Base-by-base conservation (phyloP, 2,888 invertebrate genomes). In the Latrodectus hesperus region DNA sequence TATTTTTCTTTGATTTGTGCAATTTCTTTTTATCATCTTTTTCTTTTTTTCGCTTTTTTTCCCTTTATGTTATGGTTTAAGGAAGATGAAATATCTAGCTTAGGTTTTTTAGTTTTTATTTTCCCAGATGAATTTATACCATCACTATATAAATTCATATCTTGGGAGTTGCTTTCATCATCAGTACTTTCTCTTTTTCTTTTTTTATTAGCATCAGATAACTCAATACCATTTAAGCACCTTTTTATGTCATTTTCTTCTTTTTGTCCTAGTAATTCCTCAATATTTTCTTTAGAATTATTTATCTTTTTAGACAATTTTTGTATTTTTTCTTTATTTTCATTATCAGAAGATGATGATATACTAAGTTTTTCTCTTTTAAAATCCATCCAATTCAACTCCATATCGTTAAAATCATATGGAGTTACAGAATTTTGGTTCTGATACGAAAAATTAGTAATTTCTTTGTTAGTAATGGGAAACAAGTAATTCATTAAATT, bases 401-500 rank as follows among this genome's bases (percentile, higher is more conserved):
- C 16, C 5, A 14, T 16, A 6, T 60, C n/a, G 10, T 12, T 16
- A 60, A 60, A 60, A 60, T 60, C n/a, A 60, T 60, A 14, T 3
- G 0, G 12, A 11, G 60, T 60, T 12, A 60, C 6, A 12, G 60
- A 16, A 1, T 60, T 60, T 60, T 14, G 14, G 10, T 60, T 60
- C n/a, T 60, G 60, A 11, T 16, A 60, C 16, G 60, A 60, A 60
- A 60, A 60, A n/a, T 60, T 60, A 60, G 60, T 60, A 6, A 60
- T n/a, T 8, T 60, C 60, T 60, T 60, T 11, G 12, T 60, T n/a
- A 60, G n/a, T n/a, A 60, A 16, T n/a, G n/a, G 74, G 68, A 70
- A 64, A 70, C 52, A 73, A 16, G 0, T 55, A 17, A 17, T 76
- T 67, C 86, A 86, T 86, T 53, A 86, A 52, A 9, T 60, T 38